A percentile compares a stretch with the other conserved stretches of the same genome.
phyloP scores from a whole-genome alignment of 1,140 invertebrate genomes.

The Brachystomella parvula region DNA sequence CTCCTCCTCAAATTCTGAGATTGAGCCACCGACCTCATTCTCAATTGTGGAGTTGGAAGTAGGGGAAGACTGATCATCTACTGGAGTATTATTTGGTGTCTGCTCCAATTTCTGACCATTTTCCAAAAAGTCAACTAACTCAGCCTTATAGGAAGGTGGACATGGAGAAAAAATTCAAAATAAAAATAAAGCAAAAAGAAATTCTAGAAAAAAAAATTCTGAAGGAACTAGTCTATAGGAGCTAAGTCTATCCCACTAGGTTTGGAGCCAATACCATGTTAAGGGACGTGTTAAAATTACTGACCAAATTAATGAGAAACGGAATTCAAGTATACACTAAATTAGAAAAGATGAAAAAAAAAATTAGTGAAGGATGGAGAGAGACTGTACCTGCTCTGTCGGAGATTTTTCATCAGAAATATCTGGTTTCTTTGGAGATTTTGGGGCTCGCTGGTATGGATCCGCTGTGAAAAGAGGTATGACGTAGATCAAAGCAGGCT shows the following conservation, averaged over 20 bases:
- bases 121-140: conserved; percentile 16
- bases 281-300: too few relatives aligned
- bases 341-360: neutral
- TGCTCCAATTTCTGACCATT: conserved; percentile 4
- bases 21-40: neutral
- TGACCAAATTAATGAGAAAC: too few relatives aligned
- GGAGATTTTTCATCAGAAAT: conserved; percentile 36
- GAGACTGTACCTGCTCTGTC: conserved; percentile 69
- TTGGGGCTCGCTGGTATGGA: conserved; percentile 74
- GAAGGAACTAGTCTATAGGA: neutral
- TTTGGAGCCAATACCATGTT: conserved; percentile 13
- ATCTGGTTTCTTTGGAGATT: conserved; percentile 62
- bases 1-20: conserved; percentile 8
- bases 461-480: conserved; percentile 82
- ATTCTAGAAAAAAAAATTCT: conserved; percentile 1
- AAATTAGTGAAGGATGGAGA: neutral
- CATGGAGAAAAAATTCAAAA: neutral
- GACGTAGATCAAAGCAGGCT: conserved; percentile 13
- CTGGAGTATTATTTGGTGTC: conserved; percentile 20
- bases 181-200: neutral
- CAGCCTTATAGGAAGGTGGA: neutral
- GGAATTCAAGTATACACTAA: neutral
- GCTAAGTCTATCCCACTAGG: neutral
- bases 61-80: conserved; percentile 6
- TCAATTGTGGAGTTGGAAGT: conserved; percentile 1